Percentiles rank a stretch among this genome's conserved stretches.
Evolutionary conservation across 2,888 invertebrate species (phyloP).

Genomic region (Volucella zonaria): DNA sequence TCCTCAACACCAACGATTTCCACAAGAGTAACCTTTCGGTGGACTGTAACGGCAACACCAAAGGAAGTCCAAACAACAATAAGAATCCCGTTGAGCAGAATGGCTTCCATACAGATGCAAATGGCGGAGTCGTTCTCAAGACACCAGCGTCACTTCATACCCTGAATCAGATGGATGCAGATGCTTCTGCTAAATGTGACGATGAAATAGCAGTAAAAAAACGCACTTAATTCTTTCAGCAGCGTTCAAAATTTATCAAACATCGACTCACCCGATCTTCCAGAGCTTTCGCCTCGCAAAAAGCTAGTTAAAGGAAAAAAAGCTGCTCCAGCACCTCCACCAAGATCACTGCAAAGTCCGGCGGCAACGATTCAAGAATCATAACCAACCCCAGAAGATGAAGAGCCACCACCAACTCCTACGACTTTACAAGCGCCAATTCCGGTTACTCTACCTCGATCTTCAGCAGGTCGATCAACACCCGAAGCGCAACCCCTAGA

Average conservation of each 20-base stretch:
- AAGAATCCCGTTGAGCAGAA: constrained; percentile 43
- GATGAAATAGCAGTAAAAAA: constrained; percentile 77
- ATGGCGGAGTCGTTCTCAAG: constrained; percentile 61
- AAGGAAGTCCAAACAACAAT: constrained; percentile 73
- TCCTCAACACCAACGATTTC: constrained; percentile 59
- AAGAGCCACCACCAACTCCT: constrained; percentile 44
- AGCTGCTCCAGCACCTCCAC: constrained; percentile 55
- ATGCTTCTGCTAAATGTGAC: constrained; percentile 68
- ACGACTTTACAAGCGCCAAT: constrained; percentile 21
- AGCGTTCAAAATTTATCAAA: constrained; percentile 70
- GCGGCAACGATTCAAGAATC: constrained; percentile 76
- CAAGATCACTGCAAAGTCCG: constrained; percentile 62
- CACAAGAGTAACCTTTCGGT: constrained; percentile 75
- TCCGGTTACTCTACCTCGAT: constrained; percentile 44
- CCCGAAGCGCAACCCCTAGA: constrained; percentile 36
- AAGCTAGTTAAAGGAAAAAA: constrained; percentile 76
- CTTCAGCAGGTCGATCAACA: constrained; percentile 19
- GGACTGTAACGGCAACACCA: constrained; percentile 80
- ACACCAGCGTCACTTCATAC: constrained; percentile 68
- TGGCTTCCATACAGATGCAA: constrained; percentile 20
- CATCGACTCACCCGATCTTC: constrained; percentile 71
- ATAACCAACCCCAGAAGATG: constrained; percentile 27
- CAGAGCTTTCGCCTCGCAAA: constrained; percentile 81
- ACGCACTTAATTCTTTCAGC: constrained; percentile 75
- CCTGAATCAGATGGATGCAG: constrained; percentile 67